A percentile compares a stretch with the other conserved stretches of the same genome.
phyloP scores from a whole-genome alignment of 2,797 vertebrate species.

The Poeciliopsis paucimaculata region DNA sequence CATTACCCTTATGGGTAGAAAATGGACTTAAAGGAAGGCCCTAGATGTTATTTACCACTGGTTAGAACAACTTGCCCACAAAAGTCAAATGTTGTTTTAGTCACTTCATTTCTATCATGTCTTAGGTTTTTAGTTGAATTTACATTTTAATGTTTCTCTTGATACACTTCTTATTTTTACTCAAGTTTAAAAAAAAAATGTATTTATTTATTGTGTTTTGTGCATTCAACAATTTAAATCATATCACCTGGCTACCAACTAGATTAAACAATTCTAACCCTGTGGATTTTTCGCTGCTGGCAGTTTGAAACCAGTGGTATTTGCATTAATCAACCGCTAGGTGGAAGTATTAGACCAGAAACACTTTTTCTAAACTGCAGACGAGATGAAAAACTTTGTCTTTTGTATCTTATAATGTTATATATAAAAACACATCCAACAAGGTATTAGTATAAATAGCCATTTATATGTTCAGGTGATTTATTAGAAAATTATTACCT shows the following conservation, averaged over 20 bases:
- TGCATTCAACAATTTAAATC: background rate
- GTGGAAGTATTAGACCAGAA: conserved; percentile 58
- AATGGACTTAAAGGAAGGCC: background rate
- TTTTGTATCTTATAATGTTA: background rate
- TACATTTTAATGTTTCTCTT: background rate
- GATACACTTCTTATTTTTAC: background rate
- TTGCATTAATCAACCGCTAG: conserved; percentile 47
- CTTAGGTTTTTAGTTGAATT: background rate
- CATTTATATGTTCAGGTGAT: background rate
- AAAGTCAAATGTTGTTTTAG: background rate
- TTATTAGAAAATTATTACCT: background rate
- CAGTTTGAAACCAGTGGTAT: background rate
- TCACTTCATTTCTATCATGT: background rate
- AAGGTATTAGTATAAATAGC: background rate
- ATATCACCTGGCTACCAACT: background rate
- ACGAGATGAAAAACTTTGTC: background rate
- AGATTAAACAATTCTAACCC: background rate
- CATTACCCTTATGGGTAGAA: background rate
- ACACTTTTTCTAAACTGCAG: conserved; percentile 5
- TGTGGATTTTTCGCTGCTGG: background rate
- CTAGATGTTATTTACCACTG: background rate
- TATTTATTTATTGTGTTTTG: background rate
- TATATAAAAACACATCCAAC: background rate
- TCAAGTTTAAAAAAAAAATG: background rate
- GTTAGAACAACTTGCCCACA: background rate